Evolutionary conservation across 2,888 invertebrate genomes (phyloP).

Genomic region (Patella pellucida): DNA sequence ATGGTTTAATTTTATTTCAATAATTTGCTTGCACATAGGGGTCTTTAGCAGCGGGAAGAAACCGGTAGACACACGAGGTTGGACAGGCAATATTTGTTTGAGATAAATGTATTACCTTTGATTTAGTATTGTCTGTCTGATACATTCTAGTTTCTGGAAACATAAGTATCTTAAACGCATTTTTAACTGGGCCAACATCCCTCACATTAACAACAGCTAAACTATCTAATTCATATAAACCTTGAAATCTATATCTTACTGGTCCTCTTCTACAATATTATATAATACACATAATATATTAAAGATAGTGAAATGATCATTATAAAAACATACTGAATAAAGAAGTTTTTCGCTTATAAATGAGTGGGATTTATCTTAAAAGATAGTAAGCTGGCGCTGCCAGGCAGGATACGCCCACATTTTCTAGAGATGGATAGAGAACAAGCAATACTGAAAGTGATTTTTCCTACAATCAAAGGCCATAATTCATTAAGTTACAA

Average conservation of each 20-base stretch:
- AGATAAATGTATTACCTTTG: slow-evolving; percentile 73
- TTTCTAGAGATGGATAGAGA: too few species aligned
- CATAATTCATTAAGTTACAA: too few species aligned
- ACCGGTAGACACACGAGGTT: too few species aligned
- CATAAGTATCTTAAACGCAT: slow-evolving; percentile 93
- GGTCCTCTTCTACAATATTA: slow-evolving; percentile 76
- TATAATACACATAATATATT: neutral
- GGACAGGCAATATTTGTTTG: neutral
- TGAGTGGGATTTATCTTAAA: too few species aligned
- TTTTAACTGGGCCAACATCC: slow-evolving; percentile 89
- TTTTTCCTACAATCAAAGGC: too few species aligned
- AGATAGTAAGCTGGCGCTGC: too few species aligned
- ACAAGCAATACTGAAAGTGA: too few species aligned
- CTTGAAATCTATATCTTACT: slow-evolving; percentile 86
- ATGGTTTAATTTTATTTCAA: too few species aligned
- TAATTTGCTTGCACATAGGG: too few species aligned
- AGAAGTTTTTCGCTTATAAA: neutral
- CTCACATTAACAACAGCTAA: slow-evolving; percentile 92
- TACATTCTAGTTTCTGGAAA: slow-evolving; percentile 94
- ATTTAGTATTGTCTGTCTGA: slow-evolving; percentile 85
- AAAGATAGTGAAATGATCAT: neutral
- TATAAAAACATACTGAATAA: neutral
- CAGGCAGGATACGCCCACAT: too few species aligned
- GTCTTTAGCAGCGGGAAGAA: too few species aligned
- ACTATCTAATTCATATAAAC: slow-evolving; percentile 87